Percentiles rank a stretch among this genome's conserved stretches.
These are phyloP conservation scores for Siderastrea siderea DNA, from an alignment of 92 coral and sea anemone species.

Conservation along the genomic window DNA sequence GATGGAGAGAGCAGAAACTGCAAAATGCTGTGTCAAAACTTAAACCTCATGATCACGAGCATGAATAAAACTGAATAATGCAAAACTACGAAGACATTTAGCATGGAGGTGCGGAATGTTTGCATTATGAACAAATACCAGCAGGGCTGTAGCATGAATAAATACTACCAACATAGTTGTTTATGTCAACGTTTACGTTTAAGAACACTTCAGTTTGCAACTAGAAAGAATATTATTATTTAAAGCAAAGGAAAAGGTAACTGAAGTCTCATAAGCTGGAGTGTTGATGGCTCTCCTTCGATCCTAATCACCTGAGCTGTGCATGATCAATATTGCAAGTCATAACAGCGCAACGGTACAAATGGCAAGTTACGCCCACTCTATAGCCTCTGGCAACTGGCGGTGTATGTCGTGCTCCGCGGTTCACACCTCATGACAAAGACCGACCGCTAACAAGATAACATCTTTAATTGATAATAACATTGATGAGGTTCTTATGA, in stretches of 20 bases:
- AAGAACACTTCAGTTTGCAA: no score
- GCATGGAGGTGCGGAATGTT: neutral
- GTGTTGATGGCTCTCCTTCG: no score
- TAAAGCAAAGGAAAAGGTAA: neutral
- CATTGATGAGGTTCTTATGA: neutral
- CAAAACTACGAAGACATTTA: neutral
- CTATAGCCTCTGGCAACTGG: conserved; percentile 12
- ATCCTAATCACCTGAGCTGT: neutral
- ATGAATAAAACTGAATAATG: neutral
- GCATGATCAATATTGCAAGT: neutral
- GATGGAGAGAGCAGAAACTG: neutral
- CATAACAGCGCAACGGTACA: neutral
- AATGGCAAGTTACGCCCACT: neutral
- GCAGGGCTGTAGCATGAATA: no score
- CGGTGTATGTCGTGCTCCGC: neutral
- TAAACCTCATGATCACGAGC: neutral
- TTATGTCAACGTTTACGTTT: no score
- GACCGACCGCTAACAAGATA: neutral
- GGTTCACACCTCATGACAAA: neutral
- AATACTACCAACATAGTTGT: no score
- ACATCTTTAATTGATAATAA: neutral
- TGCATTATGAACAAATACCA: neutral
- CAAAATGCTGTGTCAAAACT: no score
- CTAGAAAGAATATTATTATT: no score
- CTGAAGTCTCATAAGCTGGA: neutral